phyloP scores from a whole-genome alignment of 1,140 invertebrate genomes.

The Anastrepha obliqua region DNA sequence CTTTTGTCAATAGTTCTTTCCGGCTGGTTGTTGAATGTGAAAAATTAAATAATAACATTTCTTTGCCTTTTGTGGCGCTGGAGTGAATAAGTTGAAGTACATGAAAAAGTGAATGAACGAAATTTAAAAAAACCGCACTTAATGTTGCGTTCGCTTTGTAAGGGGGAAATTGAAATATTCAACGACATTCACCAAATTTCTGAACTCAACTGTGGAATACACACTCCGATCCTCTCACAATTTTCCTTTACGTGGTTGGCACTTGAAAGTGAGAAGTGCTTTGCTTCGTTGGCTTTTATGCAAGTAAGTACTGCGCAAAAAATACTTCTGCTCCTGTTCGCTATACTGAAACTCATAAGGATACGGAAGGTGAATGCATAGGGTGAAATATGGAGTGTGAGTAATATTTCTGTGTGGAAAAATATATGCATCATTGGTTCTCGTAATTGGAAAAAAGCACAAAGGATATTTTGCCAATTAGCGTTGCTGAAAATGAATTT shows the following conservation, averaged over 20 bases:
- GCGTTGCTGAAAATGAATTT: background rate
- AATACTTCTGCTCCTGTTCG: background rate
- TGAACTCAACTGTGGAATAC: background rate
- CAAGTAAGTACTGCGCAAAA: slow-evolving; percentile 1
- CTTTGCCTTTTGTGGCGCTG: background rate
- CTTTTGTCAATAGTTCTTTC: background rate
- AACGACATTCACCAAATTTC: background rate
- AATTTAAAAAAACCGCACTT: slow-evolving; percentile 30
- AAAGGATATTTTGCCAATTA: slow-evolving; percentile 43
- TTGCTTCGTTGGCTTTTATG: background rate
- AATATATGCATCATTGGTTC: background rate
- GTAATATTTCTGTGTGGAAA: background rate
- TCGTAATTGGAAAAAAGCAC: background rate
- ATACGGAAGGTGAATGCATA: background rate
- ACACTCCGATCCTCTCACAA: background rate
- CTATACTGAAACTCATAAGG: background rate
- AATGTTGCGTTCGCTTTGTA: slow-evolving; percentile 51
- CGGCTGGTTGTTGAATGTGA: background rate
- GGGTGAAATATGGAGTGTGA: background rate
- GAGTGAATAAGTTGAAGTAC: slow-evolving; percentile 21
- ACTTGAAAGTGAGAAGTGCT: background rate
- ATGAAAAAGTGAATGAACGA: slow-evolving; percentile 18
- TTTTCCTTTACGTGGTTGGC: background rate
- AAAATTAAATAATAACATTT: slow-evolving; percentile 40
- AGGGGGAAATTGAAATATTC: slow-evolving; percentile 27